Base-by-base conservation (phyloP, 2,797 vertebrate species). In the Rousettus madagascariensis region DNA sequence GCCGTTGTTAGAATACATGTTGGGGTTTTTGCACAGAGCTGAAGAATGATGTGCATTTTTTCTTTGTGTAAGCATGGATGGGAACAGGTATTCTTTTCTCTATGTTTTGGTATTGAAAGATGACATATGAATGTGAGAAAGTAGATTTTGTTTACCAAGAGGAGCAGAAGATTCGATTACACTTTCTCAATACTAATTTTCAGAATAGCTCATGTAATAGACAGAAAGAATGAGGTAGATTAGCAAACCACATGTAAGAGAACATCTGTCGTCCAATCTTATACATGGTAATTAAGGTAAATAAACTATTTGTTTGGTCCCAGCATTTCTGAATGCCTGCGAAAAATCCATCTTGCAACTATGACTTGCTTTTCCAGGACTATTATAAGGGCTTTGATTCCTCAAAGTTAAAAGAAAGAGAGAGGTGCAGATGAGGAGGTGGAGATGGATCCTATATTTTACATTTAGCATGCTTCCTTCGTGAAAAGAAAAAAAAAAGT, bases 151-250 rank as follows among this genome's bases (percentile, higher is more conserved):
- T 93, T 94, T 95, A 94, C 86, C 53, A 91, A 95, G 85, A 88
- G 15, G 30, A 90, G 66, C 41, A 91, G 82, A 97, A 90, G 65
- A 94, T 86, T 90, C 1, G 5, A 74, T 97, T 95, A 92, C n/a
- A 83, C 51, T 82, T 90, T 90, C 53, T 86, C 87, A 92, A 63
- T 83, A 83, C 41, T 75, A 79, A 94, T 97, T 95, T 95, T 96
- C 91, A 96, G 85, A 97, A 94, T 96, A 72, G n/a, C 61, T 95
- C 41, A 38, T 95, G 51, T 96, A 94, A 80, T 77, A 65, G 84
- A 95, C 63, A 94, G 75, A 94, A 93, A 87, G 49, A 95, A 97
- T 92, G 68, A 96, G 95, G 96, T 95, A 95, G 97, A 97, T 96
- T 89, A 85, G 87, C 78, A 95, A 79, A 75, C 49, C 69, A 68